A percentile compares a stretch with the other conserved stretches of the same genome.
Conservation (phyloP, 1,140 invertebrate genomes). For the Manduca sexta region DNA sequence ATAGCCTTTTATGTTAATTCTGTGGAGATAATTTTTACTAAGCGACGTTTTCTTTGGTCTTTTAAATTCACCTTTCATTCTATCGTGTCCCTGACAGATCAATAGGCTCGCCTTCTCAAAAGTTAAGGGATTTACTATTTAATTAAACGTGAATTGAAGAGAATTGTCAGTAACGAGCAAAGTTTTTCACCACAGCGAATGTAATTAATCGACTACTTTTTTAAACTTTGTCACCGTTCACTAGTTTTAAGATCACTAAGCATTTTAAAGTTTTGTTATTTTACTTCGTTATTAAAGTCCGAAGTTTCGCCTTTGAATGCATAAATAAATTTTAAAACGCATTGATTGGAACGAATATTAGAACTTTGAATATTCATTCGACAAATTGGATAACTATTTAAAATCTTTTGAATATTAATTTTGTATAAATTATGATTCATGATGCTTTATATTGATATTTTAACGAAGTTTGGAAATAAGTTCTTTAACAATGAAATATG, state of each 20-base stretch:
- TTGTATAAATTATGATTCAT: no score
- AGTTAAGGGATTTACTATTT: constrained; percentile 54
- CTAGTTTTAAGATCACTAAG: not conserved
- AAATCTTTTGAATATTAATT: no score
- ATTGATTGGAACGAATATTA: no score
- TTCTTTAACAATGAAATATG: no score
- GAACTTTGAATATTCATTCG: no score
- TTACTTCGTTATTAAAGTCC: not conserved
- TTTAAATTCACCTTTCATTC: not conserved
- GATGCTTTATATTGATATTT: not conserved
- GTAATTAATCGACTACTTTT: constrained; percentile 64
- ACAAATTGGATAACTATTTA: no score
- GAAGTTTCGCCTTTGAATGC: no score
- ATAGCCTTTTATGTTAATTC: no score
- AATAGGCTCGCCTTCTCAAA: constrained; percentile 54
- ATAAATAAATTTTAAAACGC: no score
- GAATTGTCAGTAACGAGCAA: constrained; percentile 64
- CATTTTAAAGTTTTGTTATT: not conserved
- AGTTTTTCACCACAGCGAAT: constrained; percentile 65
- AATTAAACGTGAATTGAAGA: constrained; percentile 64
- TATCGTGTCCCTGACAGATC: constrained; percentile 46
- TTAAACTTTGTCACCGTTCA: constrained; percentile 41
- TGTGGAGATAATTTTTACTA: no score
- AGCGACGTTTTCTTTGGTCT: no score
- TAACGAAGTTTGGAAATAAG: no score